Percentiles rank a stretch among this genome's conserved stretches.
These are phyloP conservation scores for Pachypanchax playfairii DNA, from an alignment of 2,113 vertebrate genomes.

Conservation along the genomic window DNA sequence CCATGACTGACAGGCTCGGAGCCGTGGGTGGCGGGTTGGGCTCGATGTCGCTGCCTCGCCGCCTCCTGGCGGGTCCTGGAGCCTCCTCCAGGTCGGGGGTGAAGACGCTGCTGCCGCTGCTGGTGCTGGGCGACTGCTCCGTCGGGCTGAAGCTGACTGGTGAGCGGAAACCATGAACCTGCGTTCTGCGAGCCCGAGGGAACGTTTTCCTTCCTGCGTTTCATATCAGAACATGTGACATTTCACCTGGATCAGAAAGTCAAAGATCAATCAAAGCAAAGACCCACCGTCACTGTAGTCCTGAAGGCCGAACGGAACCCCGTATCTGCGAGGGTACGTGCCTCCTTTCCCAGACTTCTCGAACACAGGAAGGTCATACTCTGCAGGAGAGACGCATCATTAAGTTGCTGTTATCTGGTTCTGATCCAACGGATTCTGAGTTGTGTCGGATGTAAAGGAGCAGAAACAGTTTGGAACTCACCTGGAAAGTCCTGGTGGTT, in stretches of 20 bases:
- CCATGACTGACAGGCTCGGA: constrained; percentile 92
- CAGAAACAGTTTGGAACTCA: constrained; percentile 43
- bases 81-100: constrained; percentile 90
- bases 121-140: constrained; percentile 93
- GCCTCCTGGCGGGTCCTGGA: constrained; percentile 77
- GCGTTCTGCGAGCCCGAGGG: constrained; percentile 92
- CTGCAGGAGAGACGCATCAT: constrained; percentile 78
- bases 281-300: constrained; percentile 89
- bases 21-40: constrained; percentile 69
- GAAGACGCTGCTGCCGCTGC: constrained; percentile 95
- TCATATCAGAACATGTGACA: background rate
- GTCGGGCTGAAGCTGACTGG: constrained; percentile 96
- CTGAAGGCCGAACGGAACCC: constrained; percentile 90
- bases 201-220: constrained; percentile 94
- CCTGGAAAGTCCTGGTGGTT: constrained; percentile 98
- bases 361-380: constrained; percentile 95
- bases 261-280: background rate
- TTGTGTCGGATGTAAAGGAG: no score
- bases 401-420: no score
- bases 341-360: constrained; percentile 98
- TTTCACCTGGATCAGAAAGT: background rate
- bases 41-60: constrained; percentile 95
- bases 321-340: constrained; percentile 94
- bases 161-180: constrained; percentile 91
- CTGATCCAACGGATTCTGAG: no score